Conservation (phyloP, 2,888 invertebrate genomes). For the Nephrocerus scutellatus region DNA sequence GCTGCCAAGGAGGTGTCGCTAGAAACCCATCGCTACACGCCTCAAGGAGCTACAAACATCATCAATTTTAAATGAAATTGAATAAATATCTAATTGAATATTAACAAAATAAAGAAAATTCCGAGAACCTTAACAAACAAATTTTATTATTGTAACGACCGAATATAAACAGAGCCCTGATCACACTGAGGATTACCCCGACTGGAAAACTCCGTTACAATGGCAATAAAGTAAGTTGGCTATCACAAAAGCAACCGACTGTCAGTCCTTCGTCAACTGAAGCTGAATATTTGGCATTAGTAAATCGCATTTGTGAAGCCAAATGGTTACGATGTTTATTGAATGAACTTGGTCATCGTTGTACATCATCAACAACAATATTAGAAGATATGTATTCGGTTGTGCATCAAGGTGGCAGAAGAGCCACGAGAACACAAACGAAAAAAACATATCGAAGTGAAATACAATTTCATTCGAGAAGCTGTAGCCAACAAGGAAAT, state of each 20-base stretch:
- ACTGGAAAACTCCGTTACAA: too few species aligned
- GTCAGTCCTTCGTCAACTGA: conserved; percentile 15
- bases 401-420: conserved; percentile 12
- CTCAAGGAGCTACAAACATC: too few species aligned
- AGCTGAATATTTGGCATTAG: conserved; percentile 15
- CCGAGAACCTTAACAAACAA: too few species aligned
- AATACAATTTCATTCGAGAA: conserved; percentile 4
- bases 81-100: too few species aligned
- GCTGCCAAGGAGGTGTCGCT: too few species aligned
- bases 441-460: conserved; percentile 13
- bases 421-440: conserved; percentile 10
- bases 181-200: too few species aligned
- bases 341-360: conserved; percentile 1
- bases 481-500: too few species aligned
- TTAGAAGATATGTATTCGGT: conserved; percentile 12
- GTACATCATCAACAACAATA: conserved; percentile 1
- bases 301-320: conserved; percentile 12
- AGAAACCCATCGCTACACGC: too few species aligned
- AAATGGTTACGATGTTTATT: conserved; percentile 13
- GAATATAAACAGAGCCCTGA: too few species aligned
- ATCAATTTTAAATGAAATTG: too few species aligned
- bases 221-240: conserved; percentile 9
- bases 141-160: too few species aligned
- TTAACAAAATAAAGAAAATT: too few species aligned
- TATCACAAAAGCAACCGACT: conserved; percentile 13